These are phyloP conservation scores for Tetraneura akinire DNA, from an alignment of 1,140 invertebrate species.

Conservation along the genomic window DNA sequence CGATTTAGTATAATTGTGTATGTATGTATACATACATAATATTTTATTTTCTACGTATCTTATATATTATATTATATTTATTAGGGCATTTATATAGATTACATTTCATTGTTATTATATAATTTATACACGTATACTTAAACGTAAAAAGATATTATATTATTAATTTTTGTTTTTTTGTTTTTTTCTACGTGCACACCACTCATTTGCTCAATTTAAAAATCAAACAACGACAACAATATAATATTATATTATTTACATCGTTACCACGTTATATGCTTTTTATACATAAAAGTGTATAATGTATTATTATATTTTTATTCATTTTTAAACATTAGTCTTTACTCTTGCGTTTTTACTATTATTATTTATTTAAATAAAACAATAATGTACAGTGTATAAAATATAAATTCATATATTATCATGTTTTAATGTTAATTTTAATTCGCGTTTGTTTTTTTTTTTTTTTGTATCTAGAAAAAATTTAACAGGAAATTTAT, in stretches of 20 bases:
- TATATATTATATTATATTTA: background rate
- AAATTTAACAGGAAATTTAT: background rate
- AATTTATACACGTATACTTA: background rate
- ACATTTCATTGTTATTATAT: slow-evolving; percentile 1
- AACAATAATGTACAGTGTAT: slow-evolving; percentile 34
- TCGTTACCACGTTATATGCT: slow-evolving; percentile 22
- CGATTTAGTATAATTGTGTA: slow-evolving; percentile 21
- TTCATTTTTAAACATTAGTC: slow-evolving; percentile 1
- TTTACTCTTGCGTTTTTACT: slow-evolving; percentile 4
- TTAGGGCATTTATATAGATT: slow-evolving; percentile 42
- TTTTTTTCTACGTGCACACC: slow-evolving; percentile 30
- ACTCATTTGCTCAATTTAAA: slow-evolving; percentile 33
- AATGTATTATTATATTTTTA: too few relatives aligned
- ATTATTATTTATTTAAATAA: slow-evolving; percentile 30
- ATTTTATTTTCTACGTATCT: background rate
- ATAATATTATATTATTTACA: too few relatives aligned
- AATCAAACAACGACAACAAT: slow-evolving; percentile 23
- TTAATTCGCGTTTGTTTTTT: slow-evolving; percentile 20
- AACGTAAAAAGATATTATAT: background rate
- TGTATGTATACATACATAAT: background rate
- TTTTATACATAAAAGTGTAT: background rate
- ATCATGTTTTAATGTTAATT: background rate
- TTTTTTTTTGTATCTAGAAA: background rate
- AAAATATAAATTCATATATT: background rate
- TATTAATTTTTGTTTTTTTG: background rate